Evolutionary conservation across 2,888 invertebrate species (phyloP).

Genomic region (Monopis laevigella): DNA sequence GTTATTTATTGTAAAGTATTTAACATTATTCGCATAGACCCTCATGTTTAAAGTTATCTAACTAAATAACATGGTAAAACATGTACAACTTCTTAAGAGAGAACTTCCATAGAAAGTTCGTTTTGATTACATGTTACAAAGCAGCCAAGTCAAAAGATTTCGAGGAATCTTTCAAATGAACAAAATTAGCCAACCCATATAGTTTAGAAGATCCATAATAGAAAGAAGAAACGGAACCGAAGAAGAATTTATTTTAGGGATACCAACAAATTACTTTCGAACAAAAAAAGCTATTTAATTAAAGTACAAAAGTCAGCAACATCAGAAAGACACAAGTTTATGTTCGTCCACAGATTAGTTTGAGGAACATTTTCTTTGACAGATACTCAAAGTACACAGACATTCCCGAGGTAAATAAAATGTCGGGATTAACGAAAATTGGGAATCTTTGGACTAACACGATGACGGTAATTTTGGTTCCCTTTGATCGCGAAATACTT

Average conservation of each 20-base stretch:
- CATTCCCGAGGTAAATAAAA: conserved; percentile 55
- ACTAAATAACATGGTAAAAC: background rate
- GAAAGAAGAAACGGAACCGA: no score
- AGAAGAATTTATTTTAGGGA: no score
- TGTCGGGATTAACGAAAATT: conserved; percentile 31
- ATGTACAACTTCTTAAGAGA: background rate
- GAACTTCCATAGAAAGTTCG: background rate
- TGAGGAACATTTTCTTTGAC: conserved; percentile 23
- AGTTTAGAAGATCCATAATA: background rate
- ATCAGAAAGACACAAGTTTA: conserved; percentile 3
- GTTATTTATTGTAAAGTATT: background rate
- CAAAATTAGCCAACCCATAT: conserved; percentile 3
- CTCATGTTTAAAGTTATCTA: conserved; percentile 1
- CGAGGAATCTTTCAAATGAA: background rate
- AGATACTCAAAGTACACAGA: conserved; percentile 40
- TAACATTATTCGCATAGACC: conserved; percentile 1
- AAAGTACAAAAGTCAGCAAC: conserved; percentile 32
- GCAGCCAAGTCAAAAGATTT: background rate
- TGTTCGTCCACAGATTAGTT: conserved; percentile 45
- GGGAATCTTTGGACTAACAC: conserved; percentile 28
- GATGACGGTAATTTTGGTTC: conserved; percentile 29
- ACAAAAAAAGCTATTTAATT: conserved; percentile 30
- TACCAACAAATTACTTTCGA: conserved; percentile 13
- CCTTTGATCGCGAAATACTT: conserved; percentile 49
- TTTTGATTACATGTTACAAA: background rate